Conservation (phyloP, 2,113 vertebrate genomes). For the Pogona vitticeps region DNA sequence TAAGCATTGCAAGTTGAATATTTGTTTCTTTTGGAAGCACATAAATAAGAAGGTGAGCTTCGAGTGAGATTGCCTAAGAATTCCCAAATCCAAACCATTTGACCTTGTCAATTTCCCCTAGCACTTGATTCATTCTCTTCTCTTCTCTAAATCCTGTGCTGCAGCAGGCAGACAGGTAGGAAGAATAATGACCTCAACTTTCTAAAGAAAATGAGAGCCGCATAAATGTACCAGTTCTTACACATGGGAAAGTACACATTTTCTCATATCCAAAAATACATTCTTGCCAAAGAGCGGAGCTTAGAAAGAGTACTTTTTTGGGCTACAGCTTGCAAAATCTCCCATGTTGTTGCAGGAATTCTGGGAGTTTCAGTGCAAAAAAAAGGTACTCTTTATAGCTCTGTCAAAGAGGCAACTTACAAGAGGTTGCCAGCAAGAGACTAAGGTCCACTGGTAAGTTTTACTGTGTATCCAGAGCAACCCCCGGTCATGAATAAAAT, state of each 20-base stretch:
- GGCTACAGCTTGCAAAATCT: too few relatives aligned
- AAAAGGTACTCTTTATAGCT: too few relatives aligned
- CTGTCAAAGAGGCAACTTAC: background rate
- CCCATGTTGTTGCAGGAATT: too few relatives aligned
- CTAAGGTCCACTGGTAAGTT: background rate
- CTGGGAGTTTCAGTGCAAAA: too few relatives aligned
- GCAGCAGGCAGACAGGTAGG: too few relatives aligned
- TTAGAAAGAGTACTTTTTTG: too few relatives aligned
- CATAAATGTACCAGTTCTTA: background rate
- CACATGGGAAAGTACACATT: background rate
- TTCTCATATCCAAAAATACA: background rate
- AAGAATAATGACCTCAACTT: background rate
- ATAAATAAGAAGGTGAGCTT: background rate
- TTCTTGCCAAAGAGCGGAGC: background rate
- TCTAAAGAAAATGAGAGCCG: background rate
- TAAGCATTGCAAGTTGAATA: background rate
- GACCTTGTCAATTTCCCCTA: too few relatives aligned
- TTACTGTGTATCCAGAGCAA: background rate
- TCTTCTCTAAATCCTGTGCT: too few relatives aligned
- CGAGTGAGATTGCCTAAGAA: background rate
- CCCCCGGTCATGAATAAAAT: background rate
- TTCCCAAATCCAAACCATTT: background rate
- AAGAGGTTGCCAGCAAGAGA: background rate
- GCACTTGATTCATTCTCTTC: too few relatives aligned
- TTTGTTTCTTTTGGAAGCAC: background rate